Conservation (phyloP, 2,888 invertebrate species). For the Stenodema calcarata region DNA sequence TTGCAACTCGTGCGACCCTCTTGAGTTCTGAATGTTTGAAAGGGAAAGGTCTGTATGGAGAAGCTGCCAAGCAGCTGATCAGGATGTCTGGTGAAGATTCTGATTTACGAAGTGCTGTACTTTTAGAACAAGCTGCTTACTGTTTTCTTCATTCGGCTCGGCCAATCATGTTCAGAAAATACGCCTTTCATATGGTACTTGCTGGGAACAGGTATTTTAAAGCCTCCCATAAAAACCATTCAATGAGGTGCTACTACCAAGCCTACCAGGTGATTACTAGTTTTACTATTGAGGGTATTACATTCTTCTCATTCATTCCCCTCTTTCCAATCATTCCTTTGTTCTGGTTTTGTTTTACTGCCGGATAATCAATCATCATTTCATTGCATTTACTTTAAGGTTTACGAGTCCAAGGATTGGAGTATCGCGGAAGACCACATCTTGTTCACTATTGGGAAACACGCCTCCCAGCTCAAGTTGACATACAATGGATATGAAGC, state of each 20-base stretch:
- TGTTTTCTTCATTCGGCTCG: slow-evolving; percentile 77
- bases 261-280: slow-evolving; percentile 75
- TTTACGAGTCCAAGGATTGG: slow-evolving; percentile 83
- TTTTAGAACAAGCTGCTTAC: slow-evolving; percentile 94
- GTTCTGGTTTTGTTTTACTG: no score
- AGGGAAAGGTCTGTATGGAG: slow-evolving; percentile 78
- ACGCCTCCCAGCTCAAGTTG: slow-evolving; percentile 81
- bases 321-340: no score
- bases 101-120: slow-evolving; percentile 90
- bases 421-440: slow-evolving; percentile 94
- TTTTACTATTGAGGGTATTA: slow-evolving; percentile 21
- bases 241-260: slow-evolving; percentile 88
- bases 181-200: slow-evolving; percentile 94
- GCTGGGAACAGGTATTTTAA: slow-evolving; percentile 95
- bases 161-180: slow-evolving; percentile 84
- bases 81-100: slow-evolving; percentile 97
- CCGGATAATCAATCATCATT: not conserved
- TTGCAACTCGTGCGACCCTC: slow-evolving; percentile 90
- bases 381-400: slow-evolving; percentile 61
- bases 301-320: no score
- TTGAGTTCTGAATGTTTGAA: slow-evolving; percentile 87
- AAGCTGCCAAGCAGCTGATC: slow-evolving; percentile 94
- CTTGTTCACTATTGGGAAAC: slow-evolving; percentile 89
- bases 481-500: slow-evolving; percentile 74
- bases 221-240: slow-evolving; percentile 90